Conservation (phyloP, 2,113 vertebrate genomes). For the Epinephelus lanceolatus region DNA sequence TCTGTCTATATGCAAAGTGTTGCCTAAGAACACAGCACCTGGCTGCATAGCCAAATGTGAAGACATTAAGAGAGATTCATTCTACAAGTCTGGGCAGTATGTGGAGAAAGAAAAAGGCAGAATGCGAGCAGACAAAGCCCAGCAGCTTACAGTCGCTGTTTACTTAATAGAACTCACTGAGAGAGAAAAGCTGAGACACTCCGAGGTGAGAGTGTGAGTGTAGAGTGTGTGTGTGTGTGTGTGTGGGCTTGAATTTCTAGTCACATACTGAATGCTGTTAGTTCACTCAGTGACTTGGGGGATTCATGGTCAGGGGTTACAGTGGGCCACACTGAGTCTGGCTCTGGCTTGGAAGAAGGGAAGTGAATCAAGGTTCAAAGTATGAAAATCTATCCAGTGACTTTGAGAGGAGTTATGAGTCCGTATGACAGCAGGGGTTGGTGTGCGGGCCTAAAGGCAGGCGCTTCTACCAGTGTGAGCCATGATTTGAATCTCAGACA, state of each 20-base stretch:
- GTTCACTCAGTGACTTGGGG: conserved; percentile 41
- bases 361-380: conserved; percentile 33
- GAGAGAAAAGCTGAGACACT: conserved; percentile 23
- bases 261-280: conserved; percentile 41
- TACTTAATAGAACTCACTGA: conserved; percentile 16
- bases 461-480: background rate
- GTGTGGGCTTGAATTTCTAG: conserved; percentile 43
- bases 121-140: background rate
- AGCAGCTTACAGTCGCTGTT: conserved; percentile 6
- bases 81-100: conserved; percentile 1
- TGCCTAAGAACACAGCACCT: background rate
- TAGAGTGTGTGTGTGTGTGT: background rate
- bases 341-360: background rate
- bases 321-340: conserved; percentile 1
- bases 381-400: conserved; percentile 20
- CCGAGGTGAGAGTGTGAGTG: conserved; percentile 19
- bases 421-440: conserved; percentile 1
- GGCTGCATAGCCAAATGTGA: conserved; percentile 10
- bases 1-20: background rate
- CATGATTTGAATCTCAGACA: conserved; percentile 7
- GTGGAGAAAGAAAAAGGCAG: background rate
- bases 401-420: conserved; percentile 31
- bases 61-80: conserved; percentile 10
- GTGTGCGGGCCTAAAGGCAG: conserved; percentile 6
- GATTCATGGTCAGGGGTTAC: conserved; percentile 45